These are phyloP conservation scores for Gadus chalcogrammus DNA, from an alignment of 2,113 vertebrate genomes.

Conservation along the genomic window DNA sequence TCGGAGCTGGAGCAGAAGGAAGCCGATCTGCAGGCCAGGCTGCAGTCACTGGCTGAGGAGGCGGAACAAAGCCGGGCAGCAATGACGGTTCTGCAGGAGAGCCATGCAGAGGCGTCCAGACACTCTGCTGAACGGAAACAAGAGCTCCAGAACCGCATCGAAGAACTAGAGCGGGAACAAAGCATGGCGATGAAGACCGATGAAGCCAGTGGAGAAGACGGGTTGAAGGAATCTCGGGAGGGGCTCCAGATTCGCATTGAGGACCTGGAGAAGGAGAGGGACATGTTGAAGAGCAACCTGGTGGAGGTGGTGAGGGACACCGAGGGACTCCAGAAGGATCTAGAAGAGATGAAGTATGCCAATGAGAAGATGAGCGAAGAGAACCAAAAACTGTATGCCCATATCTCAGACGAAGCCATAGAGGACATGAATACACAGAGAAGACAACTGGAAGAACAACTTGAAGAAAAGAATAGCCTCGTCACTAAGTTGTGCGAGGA, in stretches of 20 bases:
- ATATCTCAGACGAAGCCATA: conserved; percentile 63
- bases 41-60: conserved; percentile 64
- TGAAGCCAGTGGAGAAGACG: conserved; percentile 62
- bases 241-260: conserved; percentile 73
- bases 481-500: conserved; percentile 77
- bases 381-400: conserved; percentile 75
- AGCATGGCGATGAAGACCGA: conserved; percentile 61
- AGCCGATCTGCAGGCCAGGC: conserved; percentile 57
- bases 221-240: conserved; percentile 43
- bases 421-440: conserved; percentile 63
- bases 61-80: conserved; percentile 39
- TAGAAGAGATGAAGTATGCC: conserved; percentile 76
- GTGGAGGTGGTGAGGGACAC: conserved; percentile 75
- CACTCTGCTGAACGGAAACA: conserved; percentile 25
- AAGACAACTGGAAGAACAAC: conserved; percentile 59
- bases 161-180: conserved; percentile 65
- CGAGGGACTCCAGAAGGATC: conserved; percentile 76
- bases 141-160: conserved; percentile 40
- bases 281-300: conserved; percentile 72
- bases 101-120: conserved; percentile 31
- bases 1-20: conserved; percentile 65
- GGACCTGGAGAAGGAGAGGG: conserved; percentile 77
- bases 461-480: conserved; percentile 81
- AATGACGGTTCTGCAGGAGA: conserved; percentile 66
- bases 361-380: conserved; percentile 77